phyloP scores from a whole-genome alignment of 1,140 invertebrate species.

The Heterodera schachtii region DNA sequence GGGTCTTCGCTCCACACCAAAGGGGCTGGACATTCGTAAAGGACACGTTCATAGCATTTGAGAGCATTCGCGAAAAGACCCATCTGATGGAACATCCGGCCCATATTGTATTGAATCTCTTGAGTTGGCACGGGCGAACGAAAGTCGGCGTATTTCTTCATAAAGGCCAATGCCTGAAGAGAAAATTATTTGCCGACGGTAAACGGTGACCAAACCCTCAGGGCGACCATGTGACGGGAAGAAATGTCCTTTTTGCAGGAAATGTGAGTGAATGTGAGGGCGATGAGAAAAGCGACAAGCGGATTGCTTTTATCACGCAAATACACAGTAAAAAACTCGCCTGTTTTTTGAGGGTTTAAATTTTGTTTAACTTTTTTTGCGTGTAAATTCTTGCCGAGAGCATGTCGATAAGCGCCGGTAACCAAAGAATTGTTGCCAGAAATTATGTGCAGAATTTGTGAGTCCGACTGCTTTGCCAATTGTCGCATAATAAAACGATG shows the following conservation, averaged over 20 bases:
- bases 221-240: slow-evolving; percentile 56
- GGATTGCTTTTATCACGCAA: slow-evolving; percentile 52
- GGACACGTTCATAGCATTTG: slow-evolving; percentile 58
- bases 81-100: slow-evolving; percentile 62
- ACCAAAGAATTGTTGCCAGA: slow-evolving; percentile 65
- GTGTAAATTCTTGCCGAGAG: slow-evolving; percentile 45
- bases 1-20: slow-evolving; percentile 38
- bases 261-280: slow-evolving; percentile 62
- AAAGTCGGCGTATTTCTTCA: slow-evolving; percentile 54
- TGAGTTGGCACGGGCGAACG: slow-evolving; percentile 40
- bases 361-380: background rate
- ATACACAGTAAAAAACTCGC: slow-evolving; percentile 58
- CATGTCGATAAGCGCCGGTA: slow-evolving; percentile 64
- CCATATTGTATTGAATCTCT: slow-evolving; percentile 61
- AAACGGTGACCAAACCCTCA: slow-evolving; percentile 44
- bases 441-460: slow-evolving; percentile 57
- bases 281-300: slow-evolving; percentile 56
- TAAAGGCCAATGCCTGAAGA: slow-evolving; percentile 56
- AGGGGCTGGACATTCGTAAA: slow-evolving; percentile 43
- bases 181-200: background rate
- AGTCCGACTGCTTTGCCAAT: slow-evolving; percentile 51
- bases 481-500: slow-evolving; percentile 62
- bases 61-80: slow-evolving; percentile 55
- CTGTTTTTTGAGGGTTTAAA: slow-evolving; percentile 29
- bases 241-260: slow-evolving; percentile 65